Base-by-base conservation (phyloP, 2,888 invertebrate genomes). In the Idaea aversata region DNA sequence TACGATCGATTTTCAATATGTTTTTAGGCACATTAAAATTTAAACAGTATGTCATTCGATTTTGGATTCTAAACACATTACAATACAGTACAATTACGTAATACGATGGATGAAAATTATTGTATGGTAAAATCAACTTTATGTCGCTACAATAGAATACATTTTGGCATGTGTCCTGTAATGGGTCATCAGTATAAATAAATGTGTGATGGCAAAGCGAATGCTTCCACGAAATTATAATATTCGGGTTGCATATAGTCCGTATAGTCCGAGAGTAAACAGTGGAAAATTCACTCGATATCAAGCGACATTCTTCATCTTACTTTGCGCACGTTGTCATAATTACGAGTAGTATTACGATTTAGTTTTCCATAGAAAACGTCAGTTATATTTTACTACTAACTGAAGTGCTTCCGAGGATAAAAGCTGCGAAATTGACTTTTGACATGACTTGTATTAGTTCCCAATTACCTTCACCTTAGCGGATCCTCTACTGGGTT, bases 141-240 rank as follows among this genome's bases (percentile, higher is more conserved):
- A 47, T 47, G 0, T 6, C 3, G 47, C 13, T 47, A 13, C 3
- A 3, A 7, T 47, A 47, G 47, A 10, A 13, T 47, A 47, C 47
- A 47, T 5, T 47, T 47, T 47, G 47, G 7, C 47, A 47, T 7
- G 10, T 47, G 47, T 47, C 47, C 3, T 47, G 47, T 47, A 47
- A 47, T 47, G 47, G 47, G 47, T 47, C 47, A 47, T 47, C 47
- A 13, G 47, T 47, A 47, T 47, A 47, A 47, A 47, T 47, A 47
- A 47, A 47, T 47, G 47, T 47, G 10, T 47, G 10, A 47, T 47
- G 47, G 47, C 47, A 47, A 47, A 47, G 47, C 10, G 47, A 25
- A 47, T 47, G 47, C 47, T 47, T 47, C 47, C 47, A 47, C 47
- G 47, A 47, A 47, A 47, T 47, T 47, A 47, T 47, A 47, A 47